Conservation (phyloP, 2,113 vertebrate species). For the Odobenus rosmarus region DNA sequence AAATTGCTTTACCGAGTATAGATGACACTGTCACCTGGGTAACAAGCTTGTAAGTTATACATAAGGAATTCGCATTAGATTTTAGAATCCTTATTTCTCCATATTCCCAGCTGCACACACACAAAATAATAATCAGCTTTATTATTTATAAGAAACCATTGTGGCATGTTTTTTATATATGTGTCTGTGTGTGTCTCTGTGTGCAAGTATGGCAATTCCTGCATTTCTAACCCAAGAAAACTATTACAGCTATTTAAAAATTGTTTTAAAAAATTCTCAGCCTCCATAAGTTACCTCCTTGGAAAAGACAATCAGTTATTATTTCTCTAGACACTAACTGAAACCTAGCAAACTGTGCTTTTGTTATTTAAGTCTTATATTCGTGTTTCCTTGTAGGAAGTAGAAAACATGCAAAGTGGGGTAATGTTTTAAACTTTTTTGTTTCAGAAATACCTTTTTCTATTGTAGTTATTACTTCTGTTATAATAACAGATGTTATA, state of each 20-base stretch:
- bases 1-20: conserved; percentile 59
- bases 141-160: neutral
- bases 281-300: neutral
- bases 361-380: neutral
- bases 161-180: neutral
- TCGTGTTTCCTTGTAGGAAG: neutral
- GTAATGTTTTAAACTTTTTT: neutral
- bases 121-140: conserved; percentile 3
- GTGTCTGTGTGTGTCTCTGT: neutral
- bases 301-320: neutral
- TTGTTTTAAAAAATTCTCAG: neutral
- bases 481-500: neutral
- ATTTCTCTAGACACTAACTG: neutral
- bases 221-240: neutral
- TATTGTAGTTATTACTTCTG: neutral
- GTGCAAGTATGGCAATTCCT: neutral
- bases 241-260: neutral
- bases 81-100: neutral
- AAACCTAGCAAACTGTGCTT: neutral
- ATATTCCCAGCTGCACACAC: neutral
- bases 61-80: neutral
- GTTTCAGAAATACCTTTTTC: neutral
- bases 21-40: neutral
- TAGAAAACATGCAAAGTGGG: neutral
- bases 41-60: neutral